Base-by-base conservation (phyloP, 2,888 invertebrate genomes). In the Euzophera pinguis region DNA sequence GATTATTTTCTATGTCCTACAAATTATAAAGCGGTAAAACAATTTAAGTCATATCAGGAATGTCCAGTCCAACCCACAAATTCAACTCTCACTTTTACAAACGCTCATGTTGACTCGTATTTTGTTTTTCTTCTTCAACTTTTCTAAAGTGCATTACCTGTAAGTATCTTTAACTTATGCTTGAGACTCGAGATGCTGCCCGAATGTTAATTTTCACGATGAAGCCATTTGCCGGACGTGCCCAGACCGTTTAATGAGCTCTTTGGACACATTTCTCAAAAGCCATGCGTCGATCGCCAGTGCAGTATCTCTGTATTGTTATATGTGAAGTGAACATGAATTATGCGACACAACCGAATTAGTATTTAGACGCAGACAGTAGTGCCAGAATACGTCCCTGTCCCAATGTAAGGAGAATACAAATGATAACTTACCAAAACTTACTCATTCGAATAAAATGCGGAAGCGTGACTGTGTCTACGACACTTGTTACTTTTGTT, bases 181-280 rank as follows among this genome's bases (percentile, higher is more conserved):
- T 39, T 9, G 8, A 6, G 39, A 16, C 13, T 38, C 58, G 64
- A 71, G 81, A 81, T 81, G 85, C 83, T 80, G 78, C 58, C 71
- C 80, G 87, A 85, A 88, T 88, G 80, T 85, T 85, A 86, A 88
- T 88, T 81, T 83, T 68, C 77, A 81, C 86, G 78, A 87, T 86
- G 84, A 82, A 85, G 85, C 81, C 84, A 87, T 88, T 81, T 71
- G 73, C 67, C 63, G 78, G 67, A 87, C 87, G 88, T 86, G 87
- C 75, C 63, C 59, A 66, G 84, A 62, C 69, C 68, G 59, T 74
- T 63, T 76, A 85, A 86, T 77, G 81, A 87, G 70, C 72, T 59
- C 71, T 61, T 62, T 61, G 69, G 67, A 69, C 66, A 73, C 73
- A 80, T 76, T 87, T 85, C 84, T 82, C 71, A 73, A 83, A 86